Conservation (phyloP, 2,888 invertebrate genomes). For the Carpatolechia fugitivella region DNA sequence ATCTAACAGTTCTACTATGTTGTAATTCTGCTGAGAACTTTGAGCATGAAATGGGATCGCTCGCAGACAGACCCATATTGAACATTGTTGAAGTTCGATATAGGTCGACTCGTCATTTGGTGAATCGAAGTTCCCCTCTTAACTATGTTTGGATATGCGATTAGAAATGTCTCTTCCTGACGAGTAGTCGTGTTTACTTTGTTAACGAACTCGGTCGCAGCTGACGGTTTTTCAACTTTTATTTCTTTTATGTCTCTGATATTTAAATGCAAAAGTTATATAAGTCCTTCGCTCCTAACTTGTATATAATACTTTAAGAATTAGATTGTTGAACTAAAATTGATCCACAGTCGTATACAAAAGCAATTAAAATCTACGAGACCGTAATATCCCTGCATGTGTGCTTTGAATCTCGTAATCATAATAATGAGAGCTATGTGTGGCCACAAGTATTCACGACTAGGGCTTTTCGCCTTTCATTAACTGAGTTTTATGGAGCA, state of each 20-base stretch:
- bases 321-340: too few species aligned
- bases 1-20: too few species aligned
- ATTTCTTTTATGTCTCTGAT: neutral
- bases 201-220: constrained; percentile 8
- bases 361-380: constrained; percentile 13
- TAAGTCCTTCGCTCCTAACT: too few species aligned
- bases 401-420: constrained; percentile 22
- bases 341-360: too few species aligned
- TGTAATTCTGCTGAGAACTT: too few species aligned
- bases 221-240: neutral
- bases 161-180: constrained; percentile 3
- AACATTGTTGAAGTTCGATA: neutral
- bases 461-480: constrained; percentile 37
- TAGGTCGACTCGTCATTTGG: neutral
- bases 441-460: constrained; percentile 20
- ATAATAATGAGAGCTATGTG: constrained; percentile 27
- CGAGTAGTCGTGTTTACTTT: constrained; percentile 6
- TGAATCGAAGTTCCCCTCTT: neutral
- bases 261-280: neutral
- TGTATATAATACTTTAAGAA: too few species aligned
- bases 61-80: neutral
- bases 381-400: constrained; percentile 20
- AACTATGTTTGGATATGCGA: constrained; percentile 6
- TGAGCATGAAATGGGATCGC: too few species aligned
- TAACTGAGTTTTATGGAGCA: constrained; percentile 35